These are phyloP conservation scores for Strigamia crassipes DNA, from an alignment of 2,888 invertebrate genomes.

Conservation along the genomic window DNA sequence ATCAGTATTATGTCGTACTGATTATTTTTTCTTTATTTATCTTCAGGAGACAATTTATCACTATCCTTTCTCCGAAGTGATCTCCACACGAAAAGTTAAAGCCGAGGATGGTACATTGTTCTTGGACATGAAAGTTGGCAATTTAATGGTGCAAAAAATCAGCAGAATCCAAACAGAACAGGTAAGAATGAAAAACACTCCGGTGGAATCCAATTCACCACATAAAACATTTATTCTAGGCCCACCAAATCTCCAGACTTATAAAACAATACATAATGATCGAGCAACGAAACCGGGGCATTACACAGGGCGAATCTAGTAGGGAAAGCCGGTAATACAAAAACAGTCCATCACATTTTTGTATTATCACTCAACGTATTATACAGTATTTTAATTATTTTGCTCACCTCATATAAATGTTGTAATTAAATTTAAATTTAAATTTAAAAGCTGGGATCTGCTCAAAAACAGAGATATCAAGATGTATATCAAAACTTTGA, in stretches of 20 bases:
- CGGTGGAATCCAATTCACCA: not conserved
- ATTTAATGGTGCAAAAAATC: slow-evolving; percentile 92
- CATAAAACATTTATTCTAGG: slow-evolving; percentile 65
- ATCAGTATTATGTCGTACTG: too few relatives aligned
- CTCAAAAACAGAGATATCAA: not conserved
- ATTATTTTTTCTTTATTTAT: too few relatives aligned
- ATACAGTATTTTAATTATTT: not conserved
- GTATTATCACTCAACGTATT: not conserved
- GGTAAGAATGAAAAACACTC: slow-evolving; percentile 53
- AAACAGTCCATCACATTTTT: not conserved
- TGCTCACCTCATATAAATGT: slow-evolving; percentile 11
- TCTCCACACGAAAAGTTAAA: slow-evolving; percentile 88
- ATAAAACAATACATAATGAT: slow-evolving; percentile 96
- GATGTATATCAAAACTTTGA: not conserved
- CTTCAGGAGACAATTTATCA: slow-evolving; percentile 82
- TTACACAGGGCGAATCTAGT: slow-evolving; percentile 35
- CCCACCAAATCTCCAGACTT: slow-evolving; percentile 93
- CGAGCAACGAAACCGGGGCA: slow-evolving; percentile 66
- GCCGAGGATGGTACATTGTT: slow-evolving; percentile 89
- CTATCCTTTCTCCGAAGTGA: slow-evolving; percentile 93
- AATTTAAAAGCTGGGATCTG: not conserved
- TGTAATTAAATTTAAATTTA: slow-evolving; percentile 4
- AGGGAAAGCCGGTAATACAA: slow-evolving; percentile 6
- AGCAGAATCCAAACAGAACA: slow-evolving; percentile 91
- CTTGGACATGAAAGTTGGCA: slow-evolving; percentile 96